phyloP scores from a whole-genome alignment of 2,113 vertebrate genomes.

The Dromiciops gliroides region DNA sequence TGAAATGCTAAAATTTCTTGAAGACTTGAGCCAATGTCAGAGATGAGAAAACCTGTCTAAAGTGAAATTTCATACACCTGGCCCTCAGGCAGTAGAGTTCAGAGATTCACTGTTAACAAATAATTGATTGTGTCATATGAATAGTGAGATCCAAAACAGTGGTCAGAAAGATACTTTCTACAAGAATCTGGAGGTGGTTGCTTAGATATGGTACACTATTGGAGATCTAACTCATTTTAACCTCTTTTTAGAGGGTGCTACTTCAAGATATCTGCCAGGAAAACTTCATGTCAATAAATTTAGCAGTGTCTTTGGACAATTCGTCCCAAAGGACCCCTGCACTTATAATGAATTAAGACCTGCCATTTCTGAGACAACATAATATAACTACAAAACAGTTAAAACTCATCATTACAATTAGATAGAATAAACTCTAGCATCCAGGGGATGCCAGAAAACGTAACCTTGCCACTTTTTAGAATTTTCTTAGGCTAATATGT shows the following conservation, averaged over 20 bases:
- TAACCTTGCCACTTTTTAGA: neutral
- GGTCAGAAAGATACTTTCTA: neutral
- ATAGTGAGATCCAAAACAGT: neutral
- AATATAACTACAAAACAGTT: neutral
- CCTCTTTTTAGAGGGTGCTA: neutral
- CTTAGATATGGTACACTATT: neutral
- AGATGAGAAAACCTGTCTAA: neutral
- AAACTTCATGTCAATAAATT: neutral
- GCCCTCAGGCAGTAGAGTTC: neutral
- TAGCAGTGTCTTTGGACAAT: neutral
- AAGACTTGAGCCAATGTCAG: neutral
- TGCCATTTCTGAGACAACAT: neutral
- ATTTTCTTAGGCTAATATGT: neutral
- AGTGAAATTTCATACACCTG: neutral
- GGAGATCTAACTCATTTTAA: neutral
- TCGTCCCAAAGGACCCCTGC: neutral
- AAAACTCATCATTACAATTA: neutral
- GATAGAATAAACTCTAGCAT: slow-evolving; percentile 24
- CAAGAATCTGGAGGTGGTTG: neutral
- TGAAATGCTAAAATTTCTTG: no score
- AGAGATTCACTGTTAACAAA: neutral
- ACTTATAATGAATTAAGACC: neutral
- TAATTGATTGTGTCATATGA: neutral
- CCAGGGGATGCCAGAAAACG: slow-evolving; percentile 31
- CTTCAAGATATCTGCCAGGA: neutral